phyloP scores from a whole-genome alignment of 92 coral and sea anemone species.

The Anthopleura xanthogrammica region DNA sequence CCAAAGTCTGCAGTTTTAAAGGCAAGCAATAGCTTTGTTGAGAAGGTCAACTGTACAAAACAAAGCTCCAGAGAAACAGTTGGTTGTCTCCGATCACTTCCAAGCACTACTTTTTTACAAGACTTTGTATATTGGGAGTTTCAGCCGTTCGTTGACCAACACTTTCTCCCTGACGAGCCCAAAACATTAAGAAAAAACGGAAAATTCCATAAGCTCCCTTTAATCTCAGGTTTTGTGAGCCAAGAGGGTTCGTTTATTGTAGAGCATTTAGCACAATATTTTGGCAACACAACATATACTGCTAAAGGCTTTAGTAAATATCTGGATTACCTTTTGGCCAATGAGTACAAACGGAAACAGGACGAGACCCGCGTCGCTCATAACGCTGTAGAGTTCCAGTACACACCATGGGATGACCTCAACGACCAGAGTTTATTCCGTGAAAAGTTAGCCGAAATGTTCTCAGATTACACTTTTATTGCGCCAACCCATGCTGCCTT shows the following conservation, averaged over 20 bases:
- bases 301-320: conserved; percentile 1
- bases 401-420: conserved; percentile 54
- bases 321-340: not conserved
- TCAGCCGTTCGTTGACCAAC: conserved; percentile 45
- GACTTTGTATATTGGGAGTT: not conserved
- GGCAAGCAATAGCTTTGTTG: conserved; percentile 29
- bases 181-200: conserved; percentile 53
- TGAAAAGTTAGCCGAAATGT: conserved; percentile 36
- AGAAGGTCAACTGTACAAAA: conserved; percentile 31
- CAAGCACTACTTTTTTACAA: not conserved
- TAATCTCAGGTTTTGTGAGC: conserved; percentile 68
- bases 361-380: not conserved
- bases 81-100: conserved; percentile 32
- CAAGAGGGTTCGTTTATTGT: conserved; percentile 58
- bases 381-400: conserved; percentile 62
- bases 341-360: conserved; percentile 6
- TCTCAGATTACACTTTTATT: conserved; percentile 38
- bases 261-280: conserved; percentile 3
- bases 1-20: conserved; percentile 30
- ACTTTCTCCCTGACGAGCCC: conserved; percentile 60
- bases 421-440: not conserved
- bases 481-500: conserved; percentile 64
- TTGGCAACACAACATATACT: not conserved
- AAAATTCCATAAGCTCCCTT: conserved; percentile 55
- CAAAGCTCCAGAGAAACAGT: not conserved